Evolutionary conservation across 2,888 invertebrate genomes (phyloP).

Genomic region (Andrena praecox): DNA sequence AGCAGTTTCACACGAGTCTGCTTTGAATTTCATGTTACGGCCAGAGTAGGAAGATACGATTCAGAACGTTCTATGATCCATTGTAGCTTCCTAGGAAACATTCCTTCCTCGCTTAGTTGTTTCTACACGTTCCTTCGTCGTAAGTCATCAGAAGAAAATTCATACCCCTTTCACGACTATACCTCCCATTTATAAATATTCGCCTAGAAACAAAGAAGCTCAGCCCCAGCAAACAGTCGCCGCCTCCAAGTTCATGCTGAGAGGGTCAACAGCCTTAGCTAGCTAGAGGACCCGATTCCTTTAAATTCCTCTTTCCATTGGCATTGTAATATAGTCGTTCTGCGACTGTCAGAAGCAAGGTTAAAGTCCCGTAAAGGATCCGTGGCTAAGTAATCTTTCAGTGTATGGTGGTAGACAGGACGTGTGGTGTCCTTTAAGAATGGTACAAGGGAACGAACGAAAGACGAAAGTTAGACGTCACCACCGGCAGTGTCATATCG

Average conservation of each 20-base stretch:
- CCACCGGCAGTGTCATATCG: conserved; percentile 71
- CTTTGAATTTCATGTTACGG: conserved; percentile 56
- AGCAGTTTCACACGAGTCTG: conserved; percentile 57
- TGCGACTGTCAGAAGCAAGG: conserved; percentile 53
- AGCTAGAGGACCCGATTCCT: conserved; percentile 31
- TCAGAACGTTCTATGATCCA: conserved; percentile 46
- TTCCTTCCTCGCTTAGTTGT: conserved; percentile 9
- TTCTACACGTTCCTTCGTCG: conserved; percentile 3
- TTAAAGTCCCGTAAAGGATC: conserved; percentile 58
- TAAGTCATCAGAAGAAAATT: not conserved
- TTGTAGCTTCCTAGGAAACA: conserved; percentile 51
- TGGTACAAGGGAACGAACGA: conserved; percentile 51
- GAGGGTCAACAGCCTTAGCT: conserved; percentile 44
- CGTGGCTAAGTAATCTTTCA: conserved; percentile 60
- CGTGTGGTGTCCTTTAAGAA: conserved; percentile 63
- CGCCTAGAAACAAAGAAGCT: not conserved
- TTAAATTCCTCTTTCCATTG: conserved; percentile 42
- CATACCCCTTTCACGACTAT: no score
- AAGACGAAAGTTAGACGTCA: conserved; percentile 69
- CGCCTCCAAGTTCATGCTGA: not conserved
- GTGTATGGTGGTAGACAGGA: conserved; percentile 57
- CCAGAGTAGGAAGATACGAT: conserved; percentile 41
- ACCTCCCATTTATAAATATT: no score
- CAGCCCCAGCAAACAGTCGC: not conserved
- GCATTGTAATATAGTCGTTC: conserved; percentile 59